Evolutionary conservation across 2,797 vertebrate genomes (phyloP), one percentile per base, ranked within the genome.

Genomic region (Coccyzus lansbergi): DNA sequence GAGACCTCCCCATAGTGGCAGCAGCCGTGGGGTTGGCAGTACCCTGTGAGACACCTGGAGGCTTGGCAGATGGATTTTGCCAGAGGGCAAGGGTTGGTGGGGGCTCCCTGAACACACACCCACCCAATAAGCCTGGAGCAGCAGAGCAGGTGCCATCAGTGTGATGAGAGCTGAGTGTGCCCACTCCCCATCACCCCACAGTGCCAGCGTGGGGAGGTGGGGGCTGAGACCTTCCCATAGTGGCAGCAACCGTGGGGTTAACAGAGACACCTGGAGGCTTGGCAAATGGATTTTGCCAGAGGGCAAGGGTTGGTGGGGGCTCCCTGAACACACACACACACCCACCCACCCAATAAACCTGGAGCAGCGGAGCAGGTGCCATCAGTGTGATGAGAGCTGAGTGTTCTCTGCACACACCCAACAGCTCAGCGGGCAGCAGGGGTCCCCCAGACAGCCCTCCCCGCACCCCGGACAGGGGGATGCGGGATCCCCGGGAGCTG

Each of bases 11-110:
- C 2, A 40, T 33, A 24, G 17, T 9, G 20, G 10, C 34, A 34
- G 16, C 42, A 71, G 6, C 34, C 44, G 31, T 0, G 3, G 18
- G 15, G 49, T 46, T 31, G 48, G 7, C 24, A 12, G 29, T 48
- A 24, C 11, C 4, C n/a, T 7, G 15, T 1, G 4, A 49, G 2
- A 28, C 59, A 62, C 20, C 9, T 13, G 3, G 15, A 33, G 36
- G 28, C 56, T 31, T 26, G 19, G 24, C 16, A 77, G 20, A 18
- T 13, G 55, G 49, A 48, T 77, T 74, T 59, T n/a, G 40, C 17
- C 25, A 38, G 36, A 78, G 7, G 5, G 16, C 15, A 17, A 38
- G 9, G 21, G 42, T 25, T 49, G 33, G 2, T 11, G 31, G 24
- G 3, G 2, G 4, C 11, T 44, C 60, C 17, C 52, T 62, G 80